Conservation (phyloP, 2,888 invertebrate genomes). For the Hyalella azteca region DNA sequence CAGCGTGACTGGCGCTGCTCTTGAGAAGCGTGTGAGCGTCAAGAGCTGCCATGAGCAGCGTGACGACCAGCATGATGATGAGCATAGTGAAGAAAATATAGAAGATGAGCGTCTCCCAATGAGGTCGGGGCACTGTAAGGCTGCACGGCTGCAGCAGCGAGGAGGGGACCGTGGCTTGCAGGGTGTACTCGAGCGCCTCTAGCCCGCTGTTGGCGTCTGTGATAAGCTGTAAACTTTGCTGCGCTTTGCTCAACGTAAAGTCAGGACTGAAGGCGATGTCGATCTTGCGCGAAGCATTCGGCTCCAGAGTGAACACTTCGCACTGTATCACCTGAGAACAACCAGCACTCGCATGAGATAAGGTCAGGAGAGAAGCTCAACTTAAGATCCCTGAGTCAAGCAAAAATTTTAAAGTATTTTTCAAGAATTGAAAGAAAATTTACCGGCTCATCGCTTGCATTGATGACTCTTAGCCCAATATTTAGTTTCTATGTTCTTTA, state of each 20-base stretch:
- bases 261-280: slow-evolving; percentile 89
- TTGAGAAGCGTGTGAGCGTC: slow-evolving; percentile 75
- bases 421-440: too few species aligned
- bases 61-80: slow-evolving; percentile 70
- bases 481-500: too few species aligned
- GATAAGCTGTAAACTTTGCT: slow-evolving; percentile 68
- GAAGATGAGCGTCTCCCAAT: slow-evolving; percentile 77
- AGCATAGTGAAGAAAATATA: slow-evolving; percentile 70
- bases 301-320: slow-evolving; percentile 72
- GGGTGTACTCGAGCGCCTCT: slow-evolving; percentile 61
- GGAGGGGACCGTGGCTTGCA: slow-evolving; percentile 73
- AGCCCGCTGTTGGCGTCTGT: slow-evolving; percentile 57
- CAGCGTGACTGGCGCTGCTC: slow-evolving; percentile 64
- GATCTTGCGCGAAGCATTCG: slow-evolving; percentile 77
- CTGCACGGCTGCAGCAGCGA: slow-evolving; percentile 75
- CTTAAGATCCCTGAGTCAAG: too few species aligned
- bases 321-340: slow-evolving; percentile 70
- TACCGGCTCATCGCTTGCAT: too few species aligned
- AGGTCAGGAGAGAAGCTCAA: too few species aligned
- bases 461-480: too few species aligned
- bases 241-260: slow-evolving; percentile 78
- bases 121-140: slow-evolving; percentile 73
- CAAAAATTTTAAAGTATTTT: too few species aligned
- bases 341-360: too few species aligned
- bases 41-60: slow-evolving; percentile 73